phyloP scores from a whole-genome alignment of 2,888 invertebrate genomes.

The Arrhopalites spinosus region DNA sequence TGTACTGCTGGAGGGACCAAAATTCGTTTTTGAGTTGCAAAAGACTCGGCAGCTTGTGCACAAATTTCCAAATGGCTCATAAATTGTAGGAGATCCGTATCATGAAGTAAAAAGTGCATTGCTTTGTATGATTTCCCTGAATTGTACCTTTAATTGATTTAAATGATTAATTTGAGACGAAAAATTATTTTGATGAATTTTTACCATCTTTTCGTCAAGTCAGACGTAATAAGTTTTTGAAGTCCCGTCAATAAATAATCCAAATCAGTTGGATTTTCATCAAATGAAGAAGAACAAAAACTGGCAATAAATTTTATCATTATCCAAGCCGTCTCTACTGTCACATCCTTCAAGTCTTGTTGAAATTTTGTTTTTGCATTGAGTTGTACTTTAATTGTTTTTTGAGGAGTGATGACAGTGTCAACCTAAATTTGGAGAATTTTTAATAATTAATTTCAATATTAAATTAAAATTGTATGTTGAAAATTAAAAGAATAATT shows the following conservation, averaged over 20 bases:
- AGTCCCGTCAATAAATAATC: constrained; percentile 9
- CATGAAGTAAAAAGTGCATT: background rate
- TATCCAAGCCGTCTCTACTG: constrained; percentile 2
- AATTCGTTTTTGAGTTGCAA: background rate
- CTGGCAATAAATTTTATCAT: background rate
- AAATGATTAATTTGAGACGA: no score
- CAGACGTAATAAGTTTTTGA: background rate
- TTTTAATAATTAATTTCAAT: background rate
- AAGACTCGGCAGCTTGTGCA: background rate
- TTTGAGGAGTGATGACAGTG: background rate
- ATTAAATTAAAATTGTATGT: background rate
- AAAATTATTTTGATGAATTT: background rate
- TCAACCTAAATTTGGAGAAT: background rate
- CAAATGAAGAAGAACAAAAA: constrained; percentile 2
- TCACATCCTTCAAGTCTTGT: background rate
- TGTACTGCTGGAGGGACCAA: background rate
- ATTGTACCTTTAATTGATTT: no score
- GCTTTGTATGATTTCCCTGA: background rate
- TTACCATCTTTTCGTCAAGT: background rate
- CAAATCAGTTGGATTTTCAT: constrained; percentile 3
- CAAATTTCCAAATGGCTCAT: background rate
- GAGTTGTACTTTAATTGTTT: background rate
- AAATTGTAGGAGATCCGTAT: background rate
- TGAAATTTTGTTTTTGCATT: background rate
- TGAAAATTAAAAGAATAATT: background rate